phyloP scores from a whole-genome alignment of 2,797 vertebrate genomes.

The Sorex maritimensis region DNA sequence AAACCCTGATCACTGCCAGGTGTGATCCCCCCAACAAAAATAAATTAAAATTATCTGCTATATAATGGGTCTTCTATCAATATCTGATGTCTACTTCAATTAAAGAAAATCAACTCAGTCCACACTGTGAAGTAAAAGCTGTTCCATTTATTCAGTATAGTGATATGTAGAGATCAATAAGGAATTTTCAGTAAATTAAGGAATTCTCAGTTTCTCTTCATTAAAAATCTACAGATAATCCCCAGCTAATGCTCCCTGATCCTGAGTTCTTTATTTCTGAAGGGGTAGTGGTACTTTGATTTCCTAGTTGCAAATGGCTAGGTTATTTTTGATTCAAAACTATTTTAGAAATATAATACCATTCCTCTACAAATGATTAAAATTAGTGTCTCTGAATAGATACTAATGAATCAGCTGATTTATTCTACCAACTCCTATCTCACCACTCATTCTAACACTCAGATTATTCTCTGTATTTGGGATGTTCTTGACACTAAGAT shows the following conservation, averaged over 20 bases:
- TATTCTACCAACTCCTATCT: neutral
- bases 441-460: neutral
- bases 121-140: neutral
- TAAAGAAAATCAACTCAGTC: slow-evolving; percentile 59
- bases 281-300: neutral
- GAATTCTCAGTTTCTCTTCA: neutral
- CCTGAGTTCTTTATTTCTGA: no score
- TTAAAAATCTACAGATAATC: slow-evolving; percentile 18
- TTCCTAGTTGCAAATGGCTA: neutral
- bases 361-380: neutral
- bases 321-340: slow-evolving; percentile 2
- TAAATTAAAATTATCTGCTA: neutral
- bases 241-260: no score
- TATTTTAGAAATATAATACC: neutral
- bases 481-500: neutral
- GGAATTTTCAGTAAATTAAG: neutral
- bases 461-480: neutral
- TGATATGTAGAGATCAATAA: neutral
- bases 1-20: no score
- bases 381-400: neutral
- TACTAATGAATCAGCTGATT: slow-evolving; percentile 12
- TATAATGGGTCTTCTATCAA: neutral
- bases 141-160: neutral
- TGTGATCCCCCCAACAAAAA: no score
- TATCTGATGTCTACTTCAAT: slow-evolving; percentile 3